Percentiles rank a stretch among this genome's conserved stretches.
Evolutionary conservation across 1,140 invertebrate species (phyloP).

Genomic region (Lasioglossum baleicum): DNA sequence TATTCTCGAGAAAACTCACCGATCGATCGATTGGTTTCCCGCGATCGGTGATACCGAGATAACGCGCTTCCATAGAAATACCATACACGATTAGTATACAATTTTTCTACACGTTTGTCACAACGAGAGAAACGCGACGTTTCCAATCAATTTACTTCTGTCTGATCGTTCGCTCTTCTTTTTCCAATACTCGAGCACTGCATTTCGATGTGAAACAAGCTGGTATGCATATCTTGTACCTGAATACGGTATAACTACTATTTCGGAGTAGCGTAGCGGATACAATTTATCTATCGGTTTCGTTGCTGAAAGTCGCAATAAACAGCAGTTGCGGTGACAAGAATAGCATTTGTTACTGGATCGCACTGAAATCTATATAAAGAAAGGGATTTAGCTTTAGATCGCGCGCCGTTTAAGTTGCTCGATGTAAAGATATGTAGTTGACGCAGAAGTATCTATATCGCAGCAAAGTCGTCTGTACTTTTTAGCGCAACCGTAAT

Average conservation of each 20-base stretch:
- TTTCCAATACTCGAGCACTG: background rate
- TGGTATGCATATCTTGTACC: conserved; percentile 63
- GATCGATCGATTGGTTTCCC: background rate
- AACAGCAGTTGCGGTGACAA: background rate
- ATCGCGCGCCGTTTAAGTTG: conserved; percentile 12
- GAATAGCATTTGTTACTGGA: conserved; percentile 35
- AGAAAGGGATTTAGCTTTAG: conserved; percentile 20
- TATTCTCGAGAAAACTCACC: background rate
- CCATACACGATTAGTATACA: conserved; percentile 14
- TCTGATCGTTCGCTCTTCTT: background rate
- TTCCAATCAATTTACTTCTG: background rate
- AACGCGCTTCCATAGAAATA: conserved; percentile 38
- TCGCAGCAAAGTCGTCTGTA: background rate
- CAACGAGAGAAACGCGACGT: background rate
- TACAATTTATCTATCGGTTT: conserved; percentile 3
- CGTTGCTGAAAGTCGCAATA: background rate
- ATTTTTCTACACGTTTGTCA: conserved; percentile 6
- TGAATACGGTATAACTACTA: conserved; percentile 40
- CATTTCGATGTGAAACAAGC: conserved; percentile 15
- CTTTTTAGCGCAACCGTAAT: conserved; percentile 1
- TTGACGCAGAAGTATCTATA: conserved; percentile 11
- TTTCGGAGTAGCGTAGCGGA: background rate
- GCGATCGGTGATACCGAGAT: background rate
- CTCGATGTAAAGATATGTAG: conserved; percentile 14
- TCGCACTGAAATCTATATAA: conserved; percentile 15